Evolutionary conservation across 64 coral and sea anemone species (phyloP), one percentile per base, ranked within the genome.

Genomic region (Platygyra sinensis): DNA sequence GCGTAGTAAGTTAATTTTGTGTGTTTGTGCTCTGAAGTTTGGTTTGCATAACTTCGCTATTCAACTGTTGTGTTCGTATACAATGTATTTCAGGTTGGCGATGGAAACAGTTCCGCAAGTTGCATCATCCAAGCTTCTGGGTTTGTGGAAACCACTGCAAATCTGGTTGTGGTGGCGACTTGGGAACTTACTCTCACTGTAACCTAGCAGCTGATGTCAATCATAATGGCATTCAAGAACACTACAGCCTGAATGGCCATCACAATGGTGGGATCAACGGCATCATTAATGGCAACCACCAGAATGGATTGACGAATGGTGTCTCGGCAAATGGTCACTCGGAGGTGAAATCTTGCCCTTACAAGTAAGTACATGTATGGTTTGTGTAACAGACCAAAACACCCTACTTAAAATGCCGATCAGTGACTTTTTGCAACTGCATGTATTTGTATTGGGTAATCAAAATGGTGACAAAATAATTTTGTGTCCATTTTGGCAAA

Each of bases 151-250:
- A 87, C 17, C 30, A 75, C n/a, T 92, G 90, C 60, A 87, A 87
- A 30, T 78, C 82, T 38, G 90, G 90, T 3, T 87, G 90, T 30
- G 90, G 90, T 29, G 38, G 36, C 5, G 83, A 92, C 72, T 71
- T 92, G 14, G 54, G 52, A 52, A 72, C 60, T 62, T 88, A 93
- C 78, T 93, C 91, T 19, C 86, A 93, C 46, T 93, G 91, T 80
- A 78, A 87, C 57, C 67, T 30, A 55, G 27, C 42, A 79, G 82
- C 50, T 30, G 86, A 87, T 57, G 55, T 80, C 49, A 89, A 89
- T 83, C 65, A 77, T 27, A 87, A 82, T 29, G 46, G 52, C 46
- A 1, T 63, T 30, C 30, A 8, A 24, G 52, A 28, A n/a, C 77
- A 72, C 9, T 20, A 28, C 36, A 78, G 36, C 30, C 8, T 51